Percentiles rank a stretch among this genome's conserved stretches.
Evolutionary conservation across 2,113 vertebrate genomes (phyloP).

Genomic region (Elephantulus edwardii): DNA sequence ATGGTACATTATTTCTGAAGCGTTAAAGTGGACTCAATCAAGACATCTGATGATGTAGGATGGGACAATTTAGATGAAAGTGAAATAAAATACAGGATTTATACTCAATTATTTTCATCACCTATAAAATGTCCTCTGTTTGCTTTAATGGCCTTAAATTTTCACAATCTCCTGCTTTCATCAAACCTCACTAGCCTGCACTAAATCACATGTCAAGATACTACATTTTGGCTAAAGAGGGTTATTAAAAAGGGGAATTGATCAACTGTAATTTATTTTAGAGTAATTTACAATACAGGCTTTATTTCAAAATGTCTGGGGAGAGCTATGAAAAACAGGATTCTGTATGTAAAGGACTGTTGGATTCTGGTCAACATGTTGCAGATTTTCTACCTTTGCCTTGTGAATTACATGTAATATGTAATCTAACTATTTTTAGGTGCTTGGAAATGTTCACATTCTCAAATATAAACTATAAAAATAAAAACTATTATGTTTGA

Average conservation of each 20-base stretch:
- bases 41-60: slow-evolving; percentile 36
- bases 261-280: slow-evolving; percentile 64
- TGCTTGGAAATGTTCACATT: not conserved
- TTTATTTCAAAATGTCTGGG: slow-evolving; percentile 53
- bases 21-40: slow-evolving; percentile 24
- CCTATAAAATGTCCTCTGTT: slow-evolving; percentile 48
- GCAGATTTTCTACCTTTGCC: not conserved
- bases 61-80: slow-evolving; percentile 45
- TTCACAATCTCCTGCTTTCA: slow-evolving; percentile 62
- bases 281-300: slow-evolving; percentile 61
- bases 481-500: too few relatives aligned
- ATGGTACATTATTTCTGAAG: slow-evolving; percentile 65
- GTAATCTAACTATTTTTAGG: slow-evolving; percentile 46
- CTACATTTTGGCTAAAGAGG: slow-evolving; percentile 34
- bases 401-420: slow-evolving; percentile 5
- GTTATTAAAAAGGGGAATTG: slow-evolving; percentile 56
- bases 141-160: slow-evolving; percentile 57
- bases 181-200: slow-evolving; percentile 42
- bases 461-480: slow-evolving; percentile 40
- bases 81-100: slow-evolving; percentile 66
- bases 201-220: slow-evolving; percentile 64
- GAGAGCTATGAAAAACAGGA: slow-evolving; percentile 10
- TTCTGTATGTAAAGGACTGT: slow-evolving; percentile 6
- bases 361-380: slow-evolving; percentile 33
- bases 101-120: slow-evolving; percentile 66